Percentiles rank a stretch among this genome's conserved stretches.
Conservation (phyloP, 2,797 vertebrate species). For the Chromobotia macracanthus region DNA sequence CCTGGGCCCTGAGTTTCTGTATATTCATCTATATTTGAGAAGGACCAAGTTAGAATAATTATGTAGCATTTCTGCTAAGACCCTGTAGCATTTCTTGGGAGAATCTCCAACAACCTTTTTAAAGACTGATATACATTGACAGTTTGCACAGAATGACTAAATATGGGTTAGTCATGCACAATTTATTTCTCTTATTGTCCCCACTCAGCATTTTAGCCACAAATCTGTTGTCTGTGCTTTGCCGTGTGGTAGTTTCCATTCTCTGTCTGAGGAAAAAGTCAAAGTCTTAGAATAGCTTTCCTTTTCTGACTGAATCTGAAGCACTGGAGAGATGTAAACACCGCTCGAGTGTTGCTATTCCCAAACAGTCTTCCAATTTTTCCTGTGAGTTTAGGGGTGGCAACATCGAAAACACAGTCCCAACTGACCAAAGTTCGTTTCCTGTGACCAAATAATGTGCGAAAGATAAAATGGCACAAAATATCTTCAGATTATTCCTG, state of each 20-base stretch:
- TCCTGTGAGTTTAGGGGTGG: constrained; percentile 65
- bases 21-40: constrained; percentile 59
- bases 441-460: constrained; percentile 68
- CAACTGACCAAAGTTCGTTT: constrained; percentile 62
- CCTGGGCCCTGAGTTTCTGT: constrained; percentile 43
- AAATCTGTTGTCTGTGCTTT: constrained; percentile 32
- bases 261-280: constrained; percentile 31
- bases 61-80: constrained; percentile 86
- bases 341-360: constrained; percentile 54
- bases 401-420: constrained; percentile 63
- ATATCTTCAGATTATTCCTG: constrained; percentile 23
- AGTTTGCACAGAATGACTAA: constrained; percentile 71
- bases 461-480: constrained; percentile 48
- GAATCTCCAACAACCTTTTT: constrained; percentile 64
- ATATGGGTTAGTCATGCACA: constrained; percentile 68
- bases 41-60: constrained; percentile 73
- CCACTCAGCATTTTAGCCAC: constrained; percentile 47
- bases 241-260: constrained; percentile 45
- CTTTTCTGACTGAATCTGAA: constrained; percentile 25
- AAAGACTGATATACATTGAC: constrained; percentile 66
- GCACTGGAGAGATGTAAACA: constrained; percentile 21
- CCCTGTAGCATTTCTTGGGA: constrained; percentile 82
- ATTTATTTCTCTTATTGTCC: constrained; percentile 37
- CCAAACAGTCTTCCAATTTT: constrained; percentile 78
- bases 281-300: constrained; percentile 35